phyloP scores from a whole-genome alignment of 53 echinoderm and acorn worm species.

The Mesocentrotus franciscanus region DNA sequence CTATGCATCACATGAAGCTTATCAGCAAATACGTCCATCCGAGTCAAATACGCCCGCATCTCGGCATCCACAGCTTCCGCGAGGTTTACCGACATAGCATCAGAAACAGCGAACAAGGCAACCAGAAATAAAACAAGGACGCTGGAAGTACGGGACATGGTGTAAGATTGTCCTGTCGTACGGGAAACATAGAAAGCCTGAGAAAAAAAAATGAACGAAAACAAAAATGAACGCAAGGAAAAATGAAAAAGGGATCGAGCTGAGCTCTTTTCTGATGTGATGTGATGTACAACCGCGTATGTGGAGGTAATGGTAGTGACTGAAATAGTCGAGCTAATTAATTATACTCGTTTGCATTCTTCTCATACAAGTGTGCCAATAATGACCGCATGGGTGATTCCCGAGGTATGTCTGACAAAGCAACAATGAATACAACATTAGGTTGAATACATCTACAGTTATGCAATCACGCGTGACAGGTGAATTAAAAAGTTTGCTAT shows the following conservation, averaged over 20 bases:
- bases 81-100: constrained; percentile 25
- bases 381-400: neutral
- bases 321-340: neutral
- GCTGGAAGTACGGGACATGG: neutral
- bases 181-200: neutral
- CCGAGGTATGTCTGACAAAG: neutral
- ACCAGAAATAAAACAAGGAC: neutral
- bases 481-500: neutral
- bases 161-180: neutral
- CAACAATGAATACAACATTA: no score
- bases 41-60: neutral
- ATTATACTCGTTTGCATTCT: neutral
- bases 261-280: neutral
- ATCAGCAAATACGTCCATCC: neutral
- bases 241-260: neutral
- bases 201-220: neutral
- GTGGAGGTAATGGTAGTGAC: neutral
- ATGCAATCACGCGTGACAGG: neutral
- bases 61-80: constrained; percentile 21
- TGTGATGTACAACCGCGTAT: neutral
- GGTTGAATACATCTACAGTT: no score
- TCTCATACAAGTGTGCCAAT: neutral
- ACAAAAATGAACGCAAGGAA: neutral
- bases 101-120: neutral
- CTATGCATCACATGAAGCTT: neutral